A percentile compares a stretch with the other conserved stretches of the same genome.
Conservation (phyloP, 2,888 invertebrate species). For the Coelopa pilipes region DNA sequence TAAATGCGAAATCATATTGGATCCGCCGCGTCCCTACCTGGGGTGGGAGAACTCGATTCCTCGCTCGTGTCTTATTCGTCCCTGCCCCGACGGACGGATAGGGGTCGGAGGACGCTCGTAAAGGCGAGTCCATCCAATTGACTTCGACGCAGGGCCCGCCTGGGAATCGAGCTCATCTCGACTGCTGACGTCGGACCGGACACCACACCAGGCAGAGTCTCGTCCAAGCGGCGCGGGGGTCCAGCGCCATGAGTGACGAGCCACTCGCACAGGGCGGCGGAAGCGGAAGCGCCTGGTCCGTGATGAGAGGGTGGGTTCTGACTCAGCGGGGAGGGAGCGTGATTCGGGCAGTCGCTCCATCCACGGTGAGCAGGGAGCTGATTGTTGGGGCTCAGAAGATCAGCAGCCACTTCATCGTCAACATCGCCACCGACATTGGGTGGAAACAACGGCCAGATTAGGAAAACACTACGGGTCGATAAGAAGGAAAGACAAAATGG, state of each 20-base stretch:
- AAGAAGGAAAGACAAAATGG: too few relatives aligned
- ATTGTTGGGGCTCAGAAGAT: too few relatives aligned
- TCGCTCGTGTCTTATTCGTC: not conserved
- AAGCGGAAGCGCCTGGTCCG: too few relatives aligned
- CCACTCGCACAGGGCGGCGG: conserved; percentile 18
- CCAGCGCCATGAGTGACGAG: conserved; percentile 14
- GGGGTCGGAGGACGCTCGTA: not conserved
- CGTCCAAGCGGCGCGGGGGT: too few relatives aligned
- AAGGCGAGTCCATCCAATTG: conserved; percentile 24
- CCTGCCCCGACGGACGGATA: not conserved
- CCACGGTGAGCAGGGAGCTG: too few relatives aligned
- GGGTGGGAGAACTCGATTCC: not conserved
- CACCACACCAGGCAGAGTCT: not conserved
- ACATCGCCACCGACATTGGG: too few relatives aligned
- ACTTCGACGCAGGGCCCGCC: conserved; percentile 29
- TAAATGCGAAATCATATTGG: not conserved
- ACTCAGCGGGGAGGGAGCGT: too few relatives aligned
- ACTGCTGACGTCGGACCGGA: conserved; percentile 5
- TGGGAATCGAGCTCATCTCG: conserved; percentile 28
- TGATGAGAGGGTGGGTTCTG: too few relatives aligned
- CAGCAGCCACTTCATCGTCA: too few relatives aligned
- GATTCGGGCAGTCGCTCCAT: too few relatives aligned
- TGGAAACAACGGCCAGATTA: too few relatives aligned
- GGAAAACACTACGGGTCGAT: too few relatives aligned
- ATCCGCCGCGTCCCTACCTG: not conserved